phyloP scores from a whole-genome alignment of 2,888 invertebrate species.

The Mycalesis mineus region DNA sequence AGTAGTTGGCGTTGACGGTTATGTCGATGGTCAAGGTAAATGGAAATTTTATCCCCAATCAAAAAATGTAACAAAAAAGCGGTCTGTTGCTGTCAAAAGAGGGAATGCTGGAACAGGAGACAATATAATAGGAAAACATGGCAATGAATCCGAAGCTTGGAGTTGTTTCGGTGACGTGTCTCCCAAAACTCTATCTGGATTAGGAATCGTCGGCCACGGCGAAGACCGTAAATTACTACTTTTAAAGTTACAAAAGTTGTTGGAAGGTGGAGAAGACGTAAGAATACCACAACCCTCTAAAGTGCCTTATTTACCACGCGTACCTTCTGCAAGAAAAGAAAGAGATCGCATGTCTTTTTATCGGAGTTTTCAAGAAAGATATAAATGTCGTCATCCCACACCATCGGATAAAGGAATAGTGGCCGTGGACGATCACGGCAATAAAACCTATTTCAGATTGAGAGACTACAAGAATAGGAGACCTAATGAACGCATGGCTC shows the following conservation, averaged over 20 bases:
- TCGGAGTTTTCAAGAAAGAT: constrained; percentile 31
- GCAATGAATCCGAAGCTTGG: constrained; percentile 48
- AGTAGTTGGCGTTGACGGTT: constrained; percentile 63
- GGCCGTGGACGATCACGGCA: constrained; percentile 50
- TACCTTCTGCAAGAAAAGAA: constrained; percentile 31
- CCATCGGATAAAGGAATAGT: constrained; percentile 60
- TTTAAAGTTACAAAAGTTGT: constrained; percentile 46
- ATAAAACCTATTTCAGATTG: constrained; percentile 56
- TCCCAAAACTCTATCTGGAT: constrained; percentile 51
- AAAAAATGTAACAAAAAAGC: constrained; percentile 11
- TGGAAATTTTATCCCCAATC: constrained; percentile 54
- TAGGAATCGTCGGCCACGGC: constrained; percentile 68
- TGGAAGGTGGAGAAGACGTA: constrained; percentile 52
- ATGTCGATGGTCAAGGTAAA: constrained; percentile 49
- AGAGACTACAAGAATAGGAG: constrained; percentile 44
- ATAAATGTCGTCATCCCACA: constrained; percentile 50
- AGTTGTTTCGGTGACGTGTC: constrained; percentile 65
- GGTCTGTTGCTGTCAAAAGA: constrained; percentile 17
- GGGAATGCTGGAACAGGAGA: constrained; percentile 30
- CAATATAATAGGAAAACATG: constrained; percentile 32
- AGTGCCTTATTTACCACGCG: constrained; percentile 38
- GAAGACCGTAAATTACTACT: constrained; percentile 56
- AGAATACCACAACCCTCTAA: constrained; percentile 46
- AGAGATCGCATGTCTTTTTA: constrained; percentile 17
- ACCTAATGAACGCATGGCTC: constrained; percentile 44